phyloP scores from a whole-genome alignment of 2,888 invertebrate species.

The Euzetes globulus region DNA sequence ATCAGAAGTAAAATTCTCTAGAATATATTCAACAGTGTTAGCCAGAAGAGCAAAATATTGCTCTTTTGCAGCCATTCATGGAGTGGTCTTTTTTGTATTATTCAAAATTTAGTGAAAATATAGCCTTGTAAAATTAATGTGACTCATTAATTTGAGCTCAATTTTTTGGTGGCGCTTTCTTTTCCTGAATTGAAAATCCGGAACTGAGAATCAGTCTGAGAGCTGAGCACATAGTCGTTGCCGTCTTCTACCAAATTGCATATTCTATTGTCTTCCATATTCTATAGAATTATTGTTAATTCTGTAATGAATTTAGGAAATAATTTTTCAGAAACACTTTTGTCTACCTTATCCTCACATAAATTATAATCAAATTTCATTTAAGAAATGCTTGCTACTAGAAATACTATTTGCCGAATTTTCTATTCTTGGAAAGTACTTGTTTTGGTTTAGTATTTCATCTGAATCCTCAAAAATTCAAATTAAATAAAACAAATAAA shows the following conservation, averaged over 20 bases:
- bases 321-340: slow-evolving; percentile 3
- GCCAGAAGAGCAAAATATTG: no score
- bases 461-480: no score
- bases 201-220: not conserved
- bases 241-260: not conserved
- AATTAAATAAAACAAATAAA: no score
- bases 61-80: no score
- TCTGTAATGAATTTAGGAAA: slow-evolving; percentile 1
- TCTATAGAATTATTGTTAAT: not conserved
- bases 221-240: not conserved
- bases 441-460: no score
- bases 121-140: not conserved
- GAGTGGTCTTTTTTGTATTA: no score
- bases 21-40: no score
- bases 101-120: no score
- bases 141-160: not conserved
- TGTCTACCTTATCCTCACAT: not conserved
- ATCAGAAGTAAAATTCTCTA: no score
- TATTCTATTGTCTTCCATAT: not conserved
- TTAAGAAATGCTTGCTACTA: no score
- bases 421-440: no score
- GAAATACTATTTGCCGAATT: no score
- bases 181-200: not conserved
- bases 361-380: not conserved
- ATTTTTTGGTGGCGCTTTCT: not conserved